Conservation (phyloP, 2,888 invertebrate genomes). For the Leptopterna dolabrata region DNA sequence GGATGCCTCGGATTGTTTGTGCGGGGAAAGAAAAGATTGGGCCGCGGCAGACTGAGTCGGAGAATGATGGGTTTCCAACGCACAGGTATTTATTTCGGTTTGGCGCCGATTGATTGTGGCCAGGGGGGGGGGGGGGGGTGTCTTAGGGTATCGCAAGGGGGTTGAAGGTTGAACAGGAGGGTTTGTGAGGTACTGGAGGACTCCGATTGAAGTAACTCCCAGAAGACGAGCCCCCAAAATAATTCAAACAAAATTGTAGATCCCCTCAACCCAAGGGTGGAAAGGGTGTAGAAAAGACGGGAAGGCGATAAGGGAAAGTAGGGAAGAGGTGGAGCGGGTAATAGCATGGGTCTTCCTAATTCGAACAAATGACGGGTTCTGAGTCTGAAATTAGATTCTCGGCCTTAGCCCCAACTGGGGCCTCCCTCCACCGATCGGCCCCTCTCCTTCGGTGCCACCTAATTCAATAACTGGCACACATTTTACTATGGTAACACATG, state of each 20-base stretch:
- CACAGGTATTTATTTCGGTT: too few species aligned
- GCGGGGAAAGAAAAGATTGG: too few species aligned
- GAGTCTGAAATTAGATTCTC: slow-evolving; percentile 62
- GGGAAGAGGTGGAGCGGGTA: slow-evolving; percentile 43
- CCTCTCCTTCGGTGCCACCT: slow-evolving; percentile 51
- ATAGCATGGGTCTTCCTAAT: slow-evolving; percentile 61
- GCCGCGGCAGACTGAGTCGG: too few species aligned
- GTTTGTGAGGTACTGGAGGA: neutral
- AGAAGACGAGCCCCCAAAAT: slow-evolving; percentile 57
- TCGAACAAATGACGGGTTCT: slow-evolving; percentile 63
- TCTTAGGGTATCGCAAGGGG: neutral
- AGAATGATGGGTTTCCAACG: too few species aligned
- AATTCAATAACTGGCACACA: slow-evolving; percentile 63
- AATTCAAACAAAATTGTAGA: slow-evolving; percentile 63
- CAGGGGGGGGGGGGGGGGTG: neutral
- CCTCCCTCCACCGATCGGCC: slow-evolving; percentile 64
- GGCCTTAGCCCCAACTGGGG: slow-evolving; percentile 67
- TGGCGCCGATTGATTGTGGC: neutral
- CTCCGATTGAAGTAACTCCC: slow-evolving; percentile 52
- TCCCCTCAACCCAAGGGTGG: slow-evolving; percentile 58
- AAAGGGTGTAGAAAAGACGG: slow-evolving; percentile 32
- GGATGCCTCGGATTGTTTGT: too few species aligned
- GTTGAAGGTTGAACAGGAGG: neutral
- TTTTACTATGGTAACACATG: slow-evolving; percentile 63
- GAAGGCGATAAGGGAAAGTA: slow-evolving; percentile 3